phyloP scores from a whole-genome alignment of 1,140 invertebrate genomes.

The Odontomachus brunneus region DNA sequence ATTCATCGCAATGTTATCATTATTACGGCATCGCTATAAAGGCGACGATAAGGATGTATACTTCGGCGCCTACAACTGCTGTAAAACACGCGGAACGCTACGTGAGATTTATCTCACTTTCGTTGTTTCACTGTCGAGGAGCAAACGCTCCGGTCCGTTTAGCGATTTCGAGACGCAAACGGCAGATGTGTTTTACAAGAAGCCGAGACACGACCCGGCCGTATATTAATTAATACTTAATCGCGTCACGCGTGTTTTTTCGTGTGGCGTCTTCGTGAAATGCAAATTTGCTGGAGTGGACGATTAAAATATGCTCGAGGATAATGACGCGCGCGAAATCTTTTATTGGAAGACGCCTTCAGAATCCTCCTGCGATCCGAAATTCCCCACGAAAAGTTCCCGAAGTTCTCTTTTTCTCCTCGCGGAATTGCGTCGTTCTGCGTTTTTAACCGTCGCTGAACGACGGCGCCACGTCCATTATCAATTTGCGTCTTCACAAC shows the following conservation, averaged over 20 bases:
- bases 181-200: background rate
- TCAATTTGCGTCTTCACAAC: background rate
- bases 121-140: too few species aligned
- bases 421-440: background rate
- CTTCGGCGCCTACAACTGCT: too few species aligned
- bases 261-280: background rate
- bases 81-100: too few species aligned
- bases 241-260: background rate
- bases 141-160: too few species aligned
- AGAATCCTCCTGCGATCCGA: too few species aligned
- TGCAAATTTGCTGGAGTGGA: conserved; percentile 5
- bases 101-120: too few species aligned
- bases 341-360: background rate
- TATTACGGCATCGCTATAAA: too few species aligned
- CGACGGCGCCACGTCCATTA: background rate
- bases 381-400: too few species aligned
- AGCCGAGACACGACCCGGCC: background rate
- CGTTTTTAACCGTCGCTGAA: background rate
- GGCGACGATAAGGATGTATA: too few species aligned
- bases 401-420: background rate
- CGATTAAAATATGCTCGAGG: conserved; percentile 1
- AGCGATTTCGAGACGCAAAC: too few species aligned
- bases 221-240: conserved; percentile 35
- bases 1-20: background rate
- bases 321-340: background rate